phyloP scores from a whole-genome alignment of 2,113 vertebrate species.

The Lipophrys pholis region DNA sequence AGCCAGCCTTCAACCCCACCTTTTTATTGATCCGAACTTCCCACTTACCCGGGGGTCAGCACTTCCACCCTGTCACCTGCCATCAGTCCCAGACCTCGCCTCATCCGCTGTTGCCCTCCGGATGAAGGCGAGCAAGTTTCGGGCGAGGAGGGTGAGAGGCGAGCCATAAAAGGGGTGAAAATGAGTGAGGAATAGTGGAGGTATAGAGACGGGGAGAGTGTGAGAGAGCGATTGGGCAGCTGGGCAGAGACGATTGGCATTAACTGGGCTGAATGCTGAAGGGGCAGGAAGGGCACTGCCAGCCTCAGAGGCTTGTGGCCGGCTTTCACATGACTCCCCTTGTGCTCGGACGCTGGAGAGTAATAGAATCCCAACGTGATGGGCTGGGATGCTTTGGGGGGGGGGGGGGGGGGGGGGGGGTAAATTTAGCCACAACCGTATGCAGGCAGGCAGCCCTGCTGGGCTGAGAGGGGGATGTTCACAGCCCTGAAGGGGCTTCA shows the following conservation, averaged over 20 bases:
- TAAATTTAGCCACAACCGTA: conserved; percentile 80
- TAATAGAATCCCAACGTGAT: conserved; percentile 84
- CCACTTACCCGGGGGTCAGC: conserved; percentile 21
- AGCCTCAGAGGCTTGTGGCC: conserved; percentile 69
- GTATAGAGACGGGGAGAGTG: conserved; percentile 42
- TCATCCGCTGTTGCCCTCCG: conserved; percentile 24
- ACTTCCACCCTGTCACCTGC: conserved; percentile 20
- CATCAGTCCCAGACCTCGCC: conserved; percentile 37
- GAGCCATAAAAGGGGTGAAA: conserved; percentile 50
- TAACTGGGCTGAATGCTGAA: conserved; percentile 56
- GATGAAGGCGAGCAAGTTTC: conserved; percentile 46
- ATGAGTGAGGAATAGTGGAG: conserved; percentile 21
- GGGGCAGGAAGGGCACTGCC: conserved; percentile 67
- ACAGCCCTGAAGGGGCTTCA: conserved; percentile 31
- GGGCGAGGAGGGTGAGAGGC: background rate
- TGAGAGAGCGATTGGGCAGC: conserved; percentile 52
- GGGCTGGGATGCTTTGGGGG: conserved; percentile 68
- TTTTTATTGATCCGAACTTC: conserved; percentile 71
- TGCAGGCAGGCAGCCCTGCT: conserved; percentile 45
- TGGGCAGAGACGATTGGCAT: conserved; percentile 64
- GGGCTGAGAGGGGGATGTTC: conserved; percentile 35
- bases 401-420: conserved; percentile 54
- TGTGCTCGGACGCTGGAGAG: conserved; percentile 61
- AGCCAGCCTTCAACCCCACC: conserved; percentile 46
- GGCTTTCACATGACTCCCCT: conserved; percentile 73